A percentile compares a stretch with the other conserved stretches of the same genome.
Conservation (phyloP, 2,797 vertebrate genomes). For the Lates japonicus region DNA sequence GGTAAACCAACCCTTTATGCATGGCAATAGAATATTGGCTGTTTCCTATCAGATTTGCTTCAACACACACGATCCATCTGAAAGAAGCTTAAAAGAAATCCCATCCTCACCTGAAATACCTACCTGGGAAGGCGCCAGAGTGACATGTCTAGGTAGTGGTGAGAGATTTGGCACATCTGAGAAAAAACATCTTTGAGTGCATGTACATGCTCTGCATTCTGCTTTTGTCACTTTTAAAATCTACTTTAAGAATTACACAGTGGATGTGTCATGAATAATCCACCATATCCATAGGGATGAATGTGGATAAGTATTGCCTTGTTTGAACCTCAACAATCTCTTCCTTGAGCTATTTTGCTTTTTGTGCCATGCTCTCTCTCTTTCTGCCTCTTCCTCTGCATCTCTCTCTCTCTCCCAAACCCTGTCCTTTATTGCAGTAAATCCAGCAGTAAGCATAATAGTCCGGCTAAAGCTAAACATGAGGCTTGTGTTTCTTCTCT, state of each 20-base stretch:
- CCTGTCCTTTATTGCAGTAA: constrained; percentile 38
- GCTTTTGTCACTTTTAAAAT: constrained; percentile 50
- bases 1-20: not conserved
- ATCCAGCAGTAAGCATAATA: constrained; percentile 58
- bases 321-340: too few relatives aligned
- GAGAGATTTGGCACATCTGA: constrained; percentile 21
- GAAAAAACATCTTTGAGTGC: constrained; percentile 14
- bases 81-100: constrained; percentile 12
- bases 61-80: not conserved
- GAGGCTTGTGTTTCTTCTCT: constrained; percentile 45
- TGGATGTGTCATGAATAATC: constrained; percentile 53
- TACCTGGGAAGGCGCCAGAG: not conserved
- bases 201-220: constrained; percentile 14
- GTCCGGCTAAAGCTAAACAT: constrained; percentile 27
- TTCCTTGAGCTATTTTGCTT: constrained; percentile 25
- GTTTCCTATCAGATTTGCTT: not conserved
- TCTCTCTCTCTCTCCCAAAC: constrained; percentile 12
- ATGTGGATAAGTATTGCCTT: constrained; percentile 45
- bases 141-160: constrained; percentile 11
- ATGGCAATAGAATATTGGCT: not conserved
- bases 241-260: constrained; percentile 52
- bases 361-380: constrained; percentile 7
- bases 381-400: not conserved
- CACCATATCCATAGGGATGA: constrained; percentile 45
- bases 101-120: not conserved